Base-by-base conservation (phyloP, 2,113 vertebrate genomes). In the Progne subis region DNA sequence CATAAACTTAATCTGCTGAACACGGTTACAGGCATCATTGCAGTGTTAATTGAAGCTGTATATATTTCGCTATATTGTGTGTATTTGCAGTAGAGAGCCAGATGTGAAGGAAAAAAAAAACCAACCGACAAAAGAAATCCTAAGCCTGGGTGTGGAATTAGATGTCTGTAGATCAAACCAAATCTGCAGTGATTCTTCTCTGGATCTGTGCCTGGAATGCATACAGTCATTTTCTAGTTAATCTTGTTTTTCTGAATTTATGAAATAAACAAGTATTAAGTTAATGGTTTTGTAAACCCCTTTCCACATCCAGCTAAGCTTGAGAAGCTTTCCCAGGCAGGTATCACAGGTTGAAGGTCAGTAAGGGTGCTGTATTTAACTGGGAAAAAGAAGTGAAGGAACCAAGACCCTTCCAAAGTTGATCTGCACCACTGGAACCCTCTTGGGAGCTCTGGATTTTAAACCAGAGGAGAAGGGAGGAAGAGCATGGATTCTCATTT, bases 11-110 rank as follows among this genome's bases (percentile, higher is more conserved):
- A 75, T 95, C 94, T 88, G 67, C 94, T 93, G 71, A 96, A 91
- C 95, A 94, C 95, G 90, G 64, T 87, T 92, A 91, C 75, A 96
- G 87, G 74, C 86, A 85, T 92, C 86, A 21, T 93, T 94, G 79
- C 87, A 91, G 65, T 92, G 88, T 96, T 96, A 94, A 93, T 96
- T 91, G 85, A 64, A 97, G 95, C 88, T 97, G 91, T 96, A 94
- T 92, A 94, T 97, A 96, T 96, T 97, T 97, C 18, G 95, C 97
- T 95, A 11, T 96, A 64, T 96, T 96, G 85, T 97, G 84, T 93
- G 87, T 96, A 91, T 96, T 97, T 97, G 96, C 88, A 69, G 90
- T 95, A 95, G 94, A 96, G 92, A 90, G 68, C 72, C 77, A 96
- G 82, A 95, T 84, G 47, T 91, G 82, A 88, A 90, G 82, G 2